phyloP scores from a whole-genome alignment of 2,888 invertebrate genomes.

The Philereme transversata region DNA sequence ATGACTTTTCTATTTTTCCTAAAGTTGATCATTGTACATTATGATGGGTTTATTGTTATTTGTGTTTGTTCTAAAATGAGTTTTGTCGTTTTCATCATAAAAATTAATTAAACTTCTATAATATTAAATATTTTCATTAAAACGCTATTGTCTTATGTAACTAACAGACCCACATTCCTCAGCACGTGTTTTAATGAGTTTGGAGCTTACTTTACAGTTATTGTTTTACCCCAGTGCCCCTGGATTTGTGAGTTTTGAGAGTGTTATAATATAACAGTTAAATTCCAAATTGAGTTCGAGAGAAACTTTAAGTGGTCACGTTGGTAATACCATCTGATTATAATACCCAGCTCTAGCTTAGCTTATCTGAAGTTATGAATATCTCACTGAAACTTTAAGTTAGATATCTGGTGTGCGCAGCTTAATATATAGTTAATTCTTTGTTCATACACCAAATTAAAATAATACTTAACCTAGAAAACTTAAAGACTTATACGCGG shows the following conservation, averaged over 20 bases:
- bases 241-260: slow-evolving; percentile 60
- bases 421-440: too few species aligned
- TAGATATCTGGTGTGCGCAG: too few species aligned
- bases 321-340: slow-evolving; percentile 47
- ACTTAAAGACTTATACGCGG: too few species aligned
- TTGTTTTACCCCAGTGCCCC: slow-evolving; percentile 70
- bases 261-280: slow-evolving; percentile 45
- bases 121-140: slow-evolving; percentile 46
- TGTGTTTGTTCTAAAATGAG: too few species aligned
- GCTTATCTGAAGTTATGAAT: slow-evolving; percentile 13
- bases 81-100: not conserved
- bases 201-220: slow-evolving; percentile 77
- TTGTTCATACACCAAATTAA: too few species aligned
- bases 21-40: not conserved
- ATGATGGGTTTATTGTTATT: too few species aligned
- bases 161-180: slow-evolving; percentile 43
- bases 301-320: slow-evolving; percentile 52
- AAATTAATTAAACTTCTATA: not conserved
- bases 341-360: not conserved
- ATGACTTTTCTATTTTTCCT: not conserved
- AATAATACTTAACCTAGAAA: too few species aligned
- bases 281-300: slow-evolving; percentile 57
- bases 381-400: slow-evolving; percentile 2
- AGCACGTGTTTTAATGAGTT: slow-evolving; percentile 74
- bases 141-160: slow-evolving; percentile 41